Evolutionary conservation across 2,797 vertebrate genomes (phyloP), one percentile per base, ranked within the genome.

Genomic region (Meriones psammophilus): DNA sequence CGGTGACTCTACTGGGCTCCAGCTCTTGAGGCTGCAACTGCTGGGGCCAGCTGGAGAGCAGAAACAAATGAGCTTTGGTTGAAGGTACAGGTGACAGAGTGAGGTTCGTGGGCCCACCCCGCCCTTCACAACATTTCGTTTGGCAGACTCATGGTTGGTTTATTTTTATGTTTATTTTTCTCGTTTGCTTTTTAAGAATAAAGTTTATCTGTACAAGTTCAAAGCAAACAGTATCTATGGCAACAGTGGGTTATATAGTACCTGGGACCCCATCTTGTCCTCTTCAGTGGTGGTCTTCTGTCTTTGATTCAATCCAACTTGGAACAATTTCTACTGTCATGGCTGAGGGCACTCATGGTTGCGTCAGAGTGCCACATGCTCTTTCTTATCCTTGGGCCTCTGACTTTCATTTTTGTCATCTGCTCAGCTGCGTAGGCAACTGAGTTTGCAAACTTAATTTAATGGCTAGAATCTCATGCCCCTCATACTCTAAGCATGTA

Each of bases 21-120:
- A 58, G 96, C 89, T 96, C 96, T 73, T 8, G 62, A 60, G 96
- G 97, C 94, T 97, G 97, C 95, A 87, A 96, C 96, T 95, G 93
- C 39, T 3, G 33, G 60, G 97, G 94, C 88, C 3, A 2, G 90
- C 96, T 90, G 96, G 96, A 96, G 74, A 83, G 36, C 39, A 1
- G 28, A 18, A 64, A 39, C 33, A 3, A 8, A 46, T 42, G 58
- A 28, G 56, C 33, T 62, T 60, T 42, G 33, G 39, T 28, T 0
- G 39, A 26, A 74, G 26, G 28, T 39, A 0, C 36, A 33, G 91
- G 60, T 8, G n/a, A n/a, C 56, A 58, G 39, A 15, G 7, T 22
- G 2, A 0, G 0, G 4, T 13, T 5, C 2, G 17, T 1, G 3
- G 62, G 10, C 68, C 74, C 68, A 7, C 3, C 9, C 17, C 10